Evolutionary conservation across 2,888 invertebrate genomes (phyloP).

Genomic region (Magallana nippona): DNA sequence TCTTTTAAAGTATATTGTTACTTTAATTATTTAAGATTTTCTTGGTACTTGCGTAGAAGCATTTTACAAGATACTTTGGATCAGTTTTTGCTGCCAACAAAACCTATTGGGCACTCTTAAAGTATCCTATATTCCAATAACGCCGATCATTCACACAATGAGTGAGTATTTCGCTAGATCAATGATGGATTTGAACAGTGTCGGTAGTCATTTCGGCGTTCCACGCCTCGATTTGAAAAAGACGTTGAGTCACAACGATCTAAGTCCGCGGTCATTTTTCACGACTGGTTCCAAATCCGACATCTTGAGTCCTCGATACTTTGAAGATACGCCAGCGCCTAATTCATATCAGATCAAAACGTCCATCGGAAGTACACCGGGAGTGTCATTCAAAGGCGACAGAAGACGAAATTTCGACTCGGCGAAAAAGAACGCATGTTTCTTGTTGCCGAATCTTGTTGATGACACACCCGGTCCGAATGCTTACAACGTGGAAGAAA

Average conservation of each 20-base stretch:
- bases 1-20: too few relatives aligned
- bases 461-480: conserved; percentile 59
- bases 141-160: not conserved
- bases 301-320: conserved; percentile 37
- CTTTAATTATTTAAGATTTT: too few relatives aligned
- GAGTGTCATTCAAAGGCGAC: conserved; percentile 59
- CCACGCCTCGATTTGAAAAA: not conserved
- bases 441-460: conserved; percentile 59
- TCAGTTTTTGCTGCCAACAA: not conserved
- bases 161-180: conserved; percentile 16
- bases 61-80: too few relatives aligned
- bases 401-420: conserved; percentile 55
- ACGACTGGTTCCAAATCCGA: conserved; percentile 42
- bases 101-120: not conserved
- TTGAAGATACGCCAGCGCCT: conserved; percentile 58
- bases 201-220: not conserved
- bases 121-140: not conserved
- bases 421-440: conserved; percentile 59
- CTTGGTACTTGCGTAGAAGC: too few relatives aligned
- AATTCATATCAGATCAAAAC: conserved; percentile 61
- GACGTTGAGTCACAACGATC: conserved; percentile 1
- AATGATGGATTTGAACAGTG: conserved; percentile 18
- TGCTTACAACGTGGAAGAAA: conserved; percentile 35
- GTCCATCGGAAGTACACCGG: conserved; percentile 55
- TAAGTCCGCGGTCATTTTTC: conserved; percentile 15